Percentiles rank a stretch among this genome's conserved stretches.
These are phyloP conservation scores for Clarias laeviceps DNA, from an alignment of 2,797 vertebrate genomes.

Conservation along the genomic window DNA sequence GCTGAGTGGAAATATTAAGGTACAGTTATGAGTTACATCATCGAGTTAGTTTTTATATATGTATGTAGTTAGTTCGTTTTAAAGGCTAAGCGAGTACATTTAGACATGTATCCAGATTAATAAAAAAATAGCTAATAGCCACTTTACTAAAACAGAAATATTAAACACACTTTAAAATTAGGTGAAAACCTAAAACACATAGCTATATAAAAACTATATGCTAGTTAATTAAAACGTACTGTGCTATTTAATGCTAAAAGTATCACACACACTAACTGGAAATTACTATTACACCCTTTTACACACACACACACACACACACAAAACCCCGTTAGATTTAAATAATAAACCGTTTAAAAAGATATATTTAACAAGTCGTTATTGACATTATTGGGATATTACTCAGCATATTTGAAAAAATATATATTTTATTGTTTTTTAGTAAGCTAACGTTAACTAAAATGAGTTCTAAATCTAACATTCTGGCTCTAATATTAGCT, in stretches of 20 bases:
- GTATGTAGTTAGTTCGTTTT: not conserved
- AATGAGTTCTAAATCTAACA: not conserved
- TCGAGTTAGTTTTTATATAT: too few relatives aligned
- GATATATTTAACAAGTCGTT: not conserved
- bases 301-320: too few relatives aligned
- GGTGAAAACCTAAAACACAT: not conserved
- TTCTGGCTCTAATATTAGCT: not conserved
- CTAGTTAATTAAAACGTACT: not conserved
- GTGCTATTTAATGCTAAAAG: not conserved
- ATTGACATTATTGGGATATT: not conserved
- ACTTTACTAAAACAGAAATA: not conserved
- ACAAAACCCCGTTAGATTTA: not conserved
- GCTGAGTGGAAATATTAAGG: not conserved
- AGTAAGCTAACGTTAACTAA: too few relatives aligned
- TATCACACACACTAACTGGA: not conserved
- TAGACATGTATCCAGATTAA: not conserved
- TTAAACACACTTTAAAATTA: not conserved
- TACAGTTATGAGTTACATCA: not conserved
- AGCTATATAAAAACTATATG: not conserved
- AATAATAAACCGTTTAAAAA: not conserved
- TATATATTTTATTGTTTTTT: not conserved
- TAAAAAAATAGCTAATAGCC: not conserved
- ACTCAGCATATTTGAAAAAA: not conserved
- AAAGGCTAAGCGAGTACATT: not conserved
- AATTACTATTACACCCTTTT: not conserved